Conservation (phyloP, 2,113 vertebrate species). For the Corythaixoides concolor region DNA sequence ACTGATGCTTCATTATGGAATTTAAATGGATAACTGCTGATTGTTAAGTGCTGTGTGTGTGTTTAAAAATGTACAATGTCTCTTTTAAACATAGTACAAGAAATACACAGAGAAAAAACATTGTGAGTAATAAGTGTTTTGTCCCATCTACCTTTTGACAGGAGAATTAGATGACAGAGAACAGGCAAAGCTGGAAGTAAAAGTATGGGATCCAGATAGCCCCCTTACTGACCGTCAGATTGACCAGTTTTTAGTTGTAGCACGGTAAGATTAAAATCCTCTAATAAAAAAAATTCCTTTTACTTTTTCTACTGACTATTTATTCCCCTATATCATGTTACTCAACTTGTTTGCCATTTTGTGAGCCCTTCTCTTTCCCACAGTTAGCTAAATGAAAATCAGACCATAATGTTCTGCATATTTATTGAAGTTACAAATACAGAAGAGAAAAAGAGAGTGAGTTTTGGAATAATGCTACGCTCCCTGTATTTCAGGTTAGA, state of each 20-base stretch:
- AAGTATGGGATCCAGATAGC: constrained; percentile 96
- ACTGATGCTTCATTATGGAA: neutral
- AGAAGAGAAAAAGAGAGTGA: neutral
- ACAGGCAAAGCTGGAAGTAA: constrained; percentile 94
- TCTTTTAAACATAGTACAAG: constrained; percentile 31
- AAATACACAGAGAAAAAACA: neutral
- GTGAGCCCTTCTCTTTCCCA: constrained; percentile 26
- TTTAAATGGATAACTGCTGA: neutral
- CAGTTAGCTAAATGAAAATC: constrained; percentile 1
- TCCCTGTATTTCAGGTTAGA: neutral
- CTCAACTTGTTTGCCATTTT: constrained; percentile 37
- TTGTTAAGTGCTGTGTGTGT: neutral
- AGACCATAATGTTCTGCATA: neutral
- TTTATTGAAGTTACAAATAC: neutral
- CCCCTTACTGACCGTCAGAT: constrained; percentile 96
- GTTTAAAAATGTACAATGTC: neutral
- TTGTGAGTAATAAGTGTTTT: constrained; percentile 64
- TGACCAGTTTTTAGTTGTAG: constrained; percentile 98
- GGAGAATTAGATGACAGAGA: constrained; percentile 93
- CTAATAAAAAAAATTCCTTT: constrained; percentile 41
- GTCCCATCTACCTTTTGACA: constrained; percentile 72
- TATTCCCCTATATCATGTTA: neutral
- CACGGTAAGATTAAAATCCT: constrained; percentile 83
- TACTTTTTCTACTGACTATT: constrained; percentile 20
- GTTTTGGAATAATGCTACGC: neutral